Conservation (phyloP, 2,888 invertebrate genomes). For the Leptinotarsa rubiginosa region DNA sequence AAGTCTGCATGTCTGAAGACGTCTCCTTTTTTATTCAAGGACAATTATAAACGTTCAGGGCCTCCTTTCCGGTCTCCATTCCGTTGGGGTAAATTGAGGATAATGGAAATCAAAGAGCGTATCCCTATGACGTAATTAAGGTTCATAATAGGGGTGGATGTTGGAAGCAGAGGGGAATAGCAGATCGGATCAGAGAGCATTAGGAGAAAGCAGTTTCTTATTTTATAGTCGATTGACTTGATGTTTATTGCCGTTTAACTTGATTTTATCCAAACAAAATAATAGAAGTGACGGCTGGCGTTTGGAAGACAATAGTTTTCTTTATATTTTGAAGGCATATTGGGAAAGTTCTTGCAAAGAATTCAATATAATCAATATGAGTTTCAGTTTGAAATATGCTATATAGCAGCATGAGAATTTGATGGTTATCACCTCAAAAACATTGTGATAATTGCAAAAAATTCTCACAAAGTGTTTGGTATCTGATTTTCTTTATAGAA, state of each 20-base stretch:
- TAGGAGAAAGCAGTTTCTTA: constrained; percentile 45
- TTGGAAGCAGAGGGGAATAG: constrained; percentile 49
- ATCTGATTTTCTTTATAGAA: too few relatives aligned
- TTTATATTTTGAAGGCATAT: background rate
- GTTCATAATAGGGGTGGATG: constrained; percentile 47
- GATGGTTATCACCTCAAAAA: too few relatives aligned
- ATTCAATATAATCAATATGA: too few relatives aligned
- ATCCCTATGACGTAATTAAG: constrained; percentile 56
- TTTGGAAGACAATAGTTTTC: background rate
- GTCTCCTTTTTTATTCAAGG: background rate
- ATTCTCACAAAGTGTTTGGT: too few relatives aligned
- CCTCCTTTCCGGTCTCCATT: background rate
- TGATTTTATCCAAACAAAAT: constrained; percentile 24
- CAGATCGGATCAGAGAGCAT: constrained; percentile 62
- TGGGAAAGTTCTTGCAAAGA: too few relatives aligned
- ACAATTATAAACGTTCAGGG: background rate
- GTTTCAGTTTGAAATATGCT: too few relatives aligned
- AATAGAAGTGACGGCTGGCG: background rate
- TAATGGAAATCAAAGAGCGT: constrained; percentile 57
- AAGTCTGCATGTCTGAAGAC: background rate
- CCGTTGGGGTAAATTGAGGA: constrained; percentile 38
- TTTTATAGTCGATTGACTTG: constrained; percentile 40
- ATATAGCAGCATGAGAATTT: too few relatives aligned
- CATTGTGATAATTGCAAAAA: too few relatives aligned
- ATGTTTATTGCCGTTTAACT: constrained; percentile 32